These are phyloP conservation scores for Drosophila multiciliata DNA, from an alignment of 2,888 invertebrate genomes.

Conservation along the genomic window DNA sequence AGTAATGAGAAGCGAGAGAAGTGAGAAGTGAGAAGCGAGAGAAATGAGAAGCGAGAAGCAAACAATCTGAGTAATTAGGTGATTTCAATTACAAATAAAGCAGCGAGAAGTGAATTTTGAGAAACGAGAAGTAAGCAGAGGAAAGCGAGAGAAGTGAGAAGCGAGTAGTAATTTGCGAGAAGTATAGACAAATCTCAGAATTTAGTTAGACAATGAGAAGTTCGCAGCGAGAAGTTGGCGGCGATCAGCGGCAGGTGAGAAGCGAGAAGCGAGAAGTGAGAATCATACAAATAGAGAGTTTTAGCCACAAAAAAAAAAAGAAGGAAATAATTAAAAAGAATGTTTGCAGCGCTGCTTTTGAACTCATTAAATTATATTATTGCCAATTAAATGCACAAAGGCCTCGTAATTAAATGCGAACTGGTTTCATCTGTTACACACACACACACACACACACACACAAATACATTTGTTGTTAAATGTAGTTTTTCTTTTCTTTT, in stretches of 20 bases:
- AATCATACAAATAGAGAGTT: neutral
- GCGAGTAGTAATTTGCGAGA: neutral
- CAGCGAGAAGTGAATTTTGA: too few species aligned
- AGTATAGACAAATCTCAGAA: neutral
- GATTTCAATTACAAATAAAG: neutral
- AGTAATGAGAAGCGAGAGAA: too few species aligned
- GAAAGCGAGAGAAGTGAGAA: neutral
- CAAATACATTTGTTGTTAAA: neutral
- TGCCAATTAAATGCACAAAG: constrained; percentile 63
- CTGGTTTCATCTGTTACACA: neutral
- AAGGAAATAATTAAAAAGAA: neutral
- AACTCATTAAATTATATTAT: constrained; percentile 65
- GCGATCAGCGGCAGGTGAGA: neutral
- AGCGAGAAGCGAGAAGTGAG: neutral
- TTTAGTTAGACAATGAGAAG: neutral
- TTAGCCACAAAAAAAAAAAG: neutral
- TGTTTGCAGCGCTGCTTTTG: constrained; percentile 25
- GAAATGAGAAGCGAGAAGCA: neutral
- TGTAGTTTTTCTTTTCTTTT: neutral
- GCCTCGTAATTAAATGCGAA: constrained; percentile 55
- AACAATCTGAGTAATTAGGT: neutral
- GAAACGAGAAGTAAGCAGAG: neutral
- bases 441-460: neutral
- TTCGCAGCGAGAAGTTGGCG: neutral
- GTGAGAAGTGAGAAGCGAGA: neutral